phyloP scores from a whole-genome alignment of 2,113 vertebrate species.

The Eublepharis macularius region DNA sequence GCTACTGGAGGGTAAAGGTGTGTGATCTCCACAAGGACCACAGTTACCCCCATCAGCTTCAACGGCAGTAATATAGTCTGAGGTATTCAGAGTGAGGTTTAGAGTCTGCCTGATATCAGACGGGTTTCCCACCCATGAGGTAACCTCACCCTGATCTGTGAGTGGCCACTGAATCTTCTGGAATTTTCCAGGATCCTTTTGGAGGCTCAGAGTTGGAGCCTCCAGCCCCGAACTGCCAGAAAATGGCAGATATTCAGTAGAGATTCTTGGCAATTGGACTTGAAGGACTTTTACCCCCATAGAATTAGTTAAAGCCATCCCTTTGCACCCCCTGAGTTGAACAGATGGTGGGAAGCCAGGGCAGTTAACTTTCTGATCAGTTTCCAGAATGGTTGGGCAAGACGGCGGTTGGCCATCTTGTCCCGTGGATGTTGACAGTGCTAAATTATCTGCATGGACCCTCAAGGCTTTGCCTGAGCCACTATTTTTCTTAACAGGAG shows the following conservation, averaged over 20 bases:
- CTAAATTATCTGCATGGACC: not conserved
- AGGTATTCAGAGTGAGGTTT: not conserved
- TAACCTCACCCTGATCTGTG: not conserved
- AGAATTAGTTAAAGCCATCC: not conserved
- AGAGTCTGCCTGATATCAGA: not conserved
- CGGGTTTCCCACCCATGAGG: not conserved
- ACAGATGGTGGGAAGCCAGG: not conserved
- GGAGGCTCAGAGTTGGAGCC: not conserved
- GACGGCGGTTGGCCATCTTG: not conserved
- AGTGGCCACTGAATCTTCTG: not conserved
- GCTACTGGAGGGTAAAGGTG: not conserved
- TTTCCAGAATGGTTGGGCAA: not conserved
- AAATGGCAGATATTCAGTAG: not conserved
- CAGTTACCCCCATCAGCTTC: not conserved
- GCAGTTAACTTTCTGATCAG: not conserved
- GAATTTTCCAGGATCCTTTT: not conserved
- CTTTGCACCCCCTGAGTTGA: not conserved
- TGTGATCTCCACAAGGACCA: not conserved
- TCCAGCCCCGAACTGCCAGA: not conserved
- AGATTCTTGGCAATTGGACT: not conserved
- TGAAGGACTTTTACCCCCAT: not conserved
- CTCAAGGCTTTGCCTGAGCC: not conserved
- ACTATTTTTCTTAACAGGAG: not conserved
- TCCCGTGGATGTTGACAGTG: too few species aligned
- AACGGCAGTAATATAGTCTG: not conserved